A percentile compares a stretch with the other conserved stretches of the same genome.
These are phyloP conservation scores for Poecilia wingei DNA, from an alignment of 2,797 vertebrate species.

Conservation along the genomic window DNA sequence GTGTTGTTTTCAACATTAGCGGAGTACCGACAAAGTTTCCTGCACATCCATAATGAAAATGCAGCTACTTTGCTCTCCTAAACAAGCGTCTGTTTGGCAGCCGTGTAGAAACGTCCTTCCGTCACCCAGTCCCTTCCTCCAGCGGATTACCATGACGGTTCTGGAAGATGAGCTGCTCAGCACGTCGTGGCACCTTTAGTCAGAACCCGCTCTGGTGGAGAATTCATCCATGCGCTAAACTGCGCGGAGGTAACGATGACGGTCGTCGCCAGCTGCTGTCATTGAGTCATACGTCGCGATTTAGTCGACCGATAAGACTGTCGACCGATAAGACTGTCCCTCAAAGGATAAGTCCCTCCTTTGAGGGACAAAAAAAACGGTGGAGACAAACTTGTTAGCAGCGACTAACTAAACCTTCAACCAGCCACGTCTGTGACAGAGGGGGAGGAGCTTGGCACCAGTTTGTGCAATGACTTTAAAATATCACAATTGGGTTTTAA, in stretches of 20 bases:
- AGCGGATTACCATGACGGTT: not conserved
- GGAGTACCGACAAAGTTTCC: too few species aligned
- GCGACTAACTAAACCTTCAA: not conserved
- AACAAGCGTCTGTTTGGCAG: not conserved
- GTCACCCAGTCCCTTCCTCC: not conserved
- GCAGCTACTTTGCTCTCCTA: not conserved
- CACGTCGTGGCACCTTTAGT: not conserved
- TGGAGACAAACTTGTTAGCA: not conserved
- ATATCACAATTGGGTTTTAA: not conserved
- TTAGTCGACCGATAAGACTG: not conserved
- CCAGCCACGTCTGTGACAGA: not conserved
- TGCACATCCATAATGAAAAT: too few species aligned
- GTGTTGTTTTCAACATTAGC: too few species aligned
- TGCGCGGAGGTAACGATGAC: not conserved
- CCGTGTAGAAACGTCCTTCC: not conserved
- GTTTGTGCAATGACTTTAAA: not conserved
- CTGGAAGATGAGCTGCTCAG: not conserved
- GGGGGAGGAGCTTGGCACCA: not conserved
- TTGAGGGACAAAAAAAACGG: not conserved
- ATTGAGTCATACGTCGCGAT: too few species aligned
- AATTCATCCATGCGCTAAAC: not conserved
- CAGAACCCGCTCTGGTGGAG: not conserved
- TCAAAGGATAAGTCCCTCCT: not conserved
- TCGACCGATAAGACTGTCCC: not conserved
- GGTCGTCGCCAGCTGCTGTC: not conserved